A percentile compares a stretch with the other conserved stretches of the same genome.
phyloP scores from a whole-genome alignment of 1,140 invertebrate species.

The Ceratina japonica region DNA sequence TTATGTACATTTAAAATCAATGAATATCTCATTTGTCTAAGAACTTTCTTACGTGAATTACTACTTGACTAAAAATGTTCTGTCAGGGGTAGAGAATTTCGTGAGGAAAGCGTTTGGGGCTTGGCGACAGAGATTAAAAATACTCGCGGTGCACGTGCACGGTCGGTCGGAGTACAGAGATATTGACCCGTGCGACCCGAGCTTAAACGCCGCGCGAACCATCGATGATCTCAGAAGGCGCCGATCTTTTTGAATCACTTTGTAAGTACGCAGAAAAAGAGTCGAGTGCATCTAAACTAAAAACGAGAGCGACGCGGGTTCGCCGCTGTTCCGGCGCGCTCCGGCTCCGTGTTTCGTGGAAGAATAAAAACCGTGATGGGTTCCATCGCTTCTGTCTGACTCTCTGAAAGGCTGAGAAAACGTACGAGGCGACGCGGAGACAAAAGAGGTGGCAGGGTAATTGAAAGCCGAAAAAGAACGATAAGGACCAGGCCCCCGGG shows the following conservation, averaged over 20 bases:
- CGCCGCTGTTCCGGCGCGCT: neutral
- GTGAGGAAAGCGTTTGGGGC: neutral
- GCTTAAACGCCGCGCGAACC: conserved; percentile 29
- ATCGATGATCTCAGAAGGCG: conserved; percentile 38
- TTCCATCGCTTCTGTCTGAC: no score
- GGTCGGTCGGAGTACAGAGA: conserved; percentile 8
- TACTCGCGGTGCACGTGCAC: neutral
- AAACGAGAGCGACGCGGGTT: neutral
- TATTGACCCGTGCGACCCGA: conserved; percentile 50
- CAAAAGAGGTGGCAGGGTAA: conserved; percentile 36
- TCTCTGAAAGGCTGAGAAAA: neutral
- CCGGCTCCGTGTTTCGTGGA: conserved; percentile 6
- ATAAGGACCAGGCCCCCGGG: conserved; percentile 9
- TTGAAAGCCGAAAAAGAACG: conserved; percentile 32
- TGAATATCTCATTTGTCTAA: no score
- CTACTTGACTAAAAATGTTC: no score
- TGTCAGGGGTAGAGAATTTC: neutral
- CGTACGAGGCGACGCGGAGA: conserved; percentile 1
- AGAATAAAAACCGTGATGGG: neutral
- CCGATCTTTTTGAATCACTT: conserved; percentile 10
- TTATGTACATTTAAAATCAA: no score
- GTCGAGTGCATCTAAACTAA: neutral
- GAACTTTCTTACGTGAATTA: neutral
- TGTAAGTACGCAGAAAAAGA: conserved; percentile 15
- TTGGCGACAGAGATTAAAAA: conserved; percentile 39